Evolutionary conservation across 1,140 invertebrate genomes (phyloP).

Genomic region (Sarcophaga peregrina): DNA sequence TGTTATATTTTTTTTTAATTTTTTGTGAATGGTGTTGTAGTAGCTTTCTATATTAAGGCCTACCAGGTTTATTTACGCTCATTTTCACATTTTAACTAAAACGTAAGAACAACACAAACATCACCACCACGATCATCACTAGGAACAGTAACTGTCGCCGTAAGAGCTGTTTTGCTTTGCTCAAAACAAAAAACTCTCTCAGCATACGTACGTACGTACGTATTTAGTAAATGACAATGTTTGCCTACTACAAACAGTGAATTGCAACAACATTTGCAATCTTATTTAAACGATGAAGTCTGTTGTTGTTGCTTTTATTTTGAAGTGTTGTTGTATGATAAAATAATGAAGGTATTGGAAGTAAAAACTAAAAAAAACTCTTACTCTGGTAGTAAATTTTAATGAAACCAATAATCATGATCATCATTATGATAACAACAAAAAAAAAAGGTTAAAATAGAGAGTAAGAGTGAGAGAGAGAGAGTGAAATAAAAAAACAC

Average conservation of each 20-base stretch:
- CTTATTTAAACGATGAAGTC: constrained; percentile 4
- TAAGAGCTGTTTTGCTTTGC: constrained; percentile 2
- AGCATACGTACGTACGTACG: constrained; percentile 51
- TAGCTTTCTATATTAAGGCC: constrained; percentile 43
- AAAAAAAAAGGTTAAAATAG: constrained; percentile 39
- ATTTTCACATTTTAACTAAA: constrained; percentile 49
- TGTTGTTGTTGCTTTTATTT: too few relatives aligned
- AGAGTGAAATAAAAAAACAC: too few relatives aligned
- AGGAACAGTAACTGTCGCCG: background rate
- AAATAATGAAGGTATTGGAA: constrained; percentile 11
- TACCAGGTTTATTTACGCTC: constrained; percentile 57
- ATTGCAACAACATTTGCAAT: constrained; percentile 23
- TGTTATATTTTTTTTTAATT: constrained; percentile 47
- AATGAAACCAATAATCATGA: constrained; percentile 42
- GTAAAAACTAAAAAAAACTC: background rate
- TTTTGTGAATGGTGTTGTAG: background rate
- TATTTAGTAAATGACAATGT: constrained; percentile 66
- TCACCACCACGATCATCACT: too few relatives aligned
- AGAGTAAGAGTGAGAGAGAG: too few relatives aligned
- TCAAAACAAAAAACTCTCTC: constrained; percentile 60
- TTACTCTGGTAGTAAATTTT: constrained; percentile 38
- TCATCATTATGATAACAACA: constrained; percentile 25
- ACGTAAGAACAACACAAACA: too few relatives aligned
- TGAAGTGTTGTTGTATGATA: background rate
- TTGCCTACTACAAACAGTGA: constrained; percentile 44